Conservation (phyloP, 2,797 vertebrate species). For the Cossypha dichroa region DNA sequence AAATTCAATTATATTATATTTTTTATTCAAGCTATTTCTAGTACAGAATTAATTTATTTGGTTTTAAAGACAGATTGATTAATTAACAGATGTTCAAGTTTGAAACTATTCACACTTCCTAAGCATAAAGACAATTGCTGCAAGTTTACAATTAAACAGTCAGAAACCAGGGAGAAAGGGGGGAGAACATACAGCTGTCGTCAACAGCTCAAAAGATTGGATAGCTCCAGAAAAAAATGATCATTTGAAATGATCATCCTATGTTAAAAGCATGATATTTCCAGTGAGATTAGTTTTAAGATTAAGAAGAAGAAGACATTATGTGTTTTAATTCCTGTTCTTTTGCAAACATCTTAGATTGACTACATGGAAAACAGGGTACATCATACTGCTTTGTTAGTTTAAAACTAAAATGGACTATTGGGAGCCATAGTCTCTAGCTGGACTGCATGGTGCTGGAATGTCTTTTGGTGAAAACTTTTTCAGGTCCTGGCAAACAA, state of each 20-base stretch:
- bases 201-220: not conserved
- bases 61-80: not conserved
- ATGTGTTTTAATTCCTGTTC: not conserved
- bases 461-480: not conserved
- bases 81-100: constrained; percentile 8
- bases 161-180: not conserved
- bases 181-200: not conserved
- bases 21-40: not conserved
- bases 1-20: not conserved
- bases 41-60: not conserved
- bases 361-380: not conserved
- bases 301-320: not conserved
- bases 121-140: not conserved
- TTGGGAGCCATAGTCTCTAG: not conserved
- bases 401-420: not conserved
- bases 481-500: not conserved
- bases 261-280: not conserved
- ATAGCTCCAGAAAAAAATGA: not conserved
- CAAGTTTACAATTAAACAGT: not conserved
- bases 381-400: not conserved
- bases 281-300: not conserved
- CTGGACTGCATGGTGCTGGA: not conserved
- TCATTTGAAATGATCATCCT: not conserved
- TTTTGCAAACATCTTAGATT: not conserved
- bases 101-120: constrained; percentile 3